Conservation (phyloP, 1,140 invertebrate genomes). For the Charaxes varanes region DNA sequence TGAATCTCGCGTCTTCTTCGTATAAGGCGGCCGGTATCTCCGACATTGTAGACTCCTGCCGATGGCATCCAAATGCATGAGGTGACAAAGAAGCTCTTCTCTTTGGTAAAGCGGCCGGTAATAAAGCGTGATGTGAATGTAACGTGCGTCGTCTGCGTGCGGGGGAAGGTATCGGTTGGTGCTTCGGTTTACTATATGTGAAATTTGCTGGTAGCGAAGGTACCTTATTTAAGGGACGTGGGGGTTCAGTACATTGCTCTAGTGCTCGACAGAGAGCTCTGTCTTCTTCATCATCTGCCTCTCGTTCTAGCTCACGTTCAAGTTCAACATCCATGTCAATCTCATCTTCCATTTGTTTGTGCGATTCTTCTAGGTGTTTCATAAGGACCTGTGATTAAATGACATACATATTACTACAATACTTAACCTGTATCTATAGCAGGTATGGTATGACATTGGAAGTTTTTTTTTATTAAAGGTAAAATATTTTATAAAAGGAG, state of each 20-base stretch:
- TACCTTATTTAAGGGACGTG: conserved; percentile 72
- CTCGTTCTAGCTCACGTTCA: conserved; percentile 86
- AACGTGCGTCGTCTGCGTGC: conserved; percentile 58
- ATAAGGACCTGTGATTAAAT: conserved; percentile 87
- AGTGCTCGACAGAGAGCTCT: conserved; percentile 75
- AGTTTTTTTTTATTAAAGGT: no score
- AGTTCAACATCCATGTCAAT: conserved; percentile 92
- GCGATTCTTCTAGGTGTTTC: conserved; percentile 99
- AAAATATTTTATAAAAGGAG: no score
- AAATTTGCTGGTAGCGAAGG: conserved; percentile 81
- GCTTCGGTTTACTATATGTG: conserved; percentile 78
- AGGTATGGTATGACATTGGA: no score
- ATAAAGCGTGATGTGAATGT: conserved; percentile 62
- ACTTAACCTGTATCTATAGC: no score
- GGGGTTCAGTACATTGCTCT: conserved; percentile 44
- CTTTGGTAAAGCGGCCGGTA: conserved; percentile 45
- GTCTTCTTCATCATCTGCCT: conserved; percentile 84
- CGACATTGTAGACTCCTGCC: conserved; percentile 58
- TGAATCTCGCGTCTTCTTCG: conserved; percentile 70
- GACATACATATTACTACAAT: no score
- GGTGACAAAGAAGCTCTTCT: conserved; percentile 58
- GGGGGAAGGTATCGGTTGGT: conserved; percentile 49
- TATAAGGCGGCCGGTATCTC: conserved; percentile 62
- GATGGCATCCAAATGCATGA: conserved; percentile 62
- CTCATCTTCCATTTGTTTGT: conserved; percentile 95